Evolutionary conservation across 2,113 vertebrate genomes (phyloP), one percentile per base, ranked within the genome.

Genomic region (Prunella fulvescens): DNA sequence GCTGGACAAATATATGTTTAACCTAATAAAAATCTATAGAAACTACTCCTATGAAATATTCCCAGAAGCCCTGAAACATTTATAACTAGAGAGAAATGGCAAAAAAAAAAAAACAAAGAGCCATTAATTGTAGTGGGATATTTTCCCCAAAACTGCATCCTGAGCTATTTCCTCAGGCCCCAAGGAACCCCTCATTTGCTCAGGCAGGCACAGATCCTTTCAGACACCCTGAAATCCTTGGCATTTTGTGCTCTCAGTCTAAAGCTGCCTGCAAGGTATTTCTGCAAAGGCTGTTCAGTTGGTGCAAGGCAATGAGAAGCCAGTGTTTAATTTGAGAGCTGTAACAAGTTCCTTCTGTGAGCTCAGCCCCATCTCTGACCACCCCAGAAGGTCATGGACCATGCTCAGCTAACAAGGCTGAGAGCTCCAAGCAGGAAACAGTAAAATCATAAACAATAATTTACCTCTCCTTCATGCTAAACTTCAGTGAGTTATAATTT

Each of bases 391-490:
- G 64, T 65, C 86, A 73, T 0, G 7, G 13, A 54, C 86, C 28
- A 6, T 2, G 45, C 66, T 69, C 53, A 58, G 28, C 78, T 53
- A 86, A 85, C 53, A 40, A 89, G 61, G 31, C 65, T 26, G 50
- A 71, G 64, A 90, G 62, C 54, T 88, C 51, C 44, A 29, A 92
- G 79, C 60, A 88, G 86, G 73, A 92, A 94, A 67, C 26, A 61
- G 45, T 5, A 25, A 74, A 92, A 74, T 47, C 91, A 96, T 51
- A 93, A 92, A 86, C 89, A 93, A 18, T 94, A 15, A 95, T 92
- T 97, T 95, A 82, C 56, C 31, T 77, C 72, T 91, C 86, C 56
- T 51, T 61, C 70, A 79, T 47, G 73, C 86, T 93, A 42, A 96
- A 89, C 88, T 91, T 80, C 67, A 90, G 35, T 45, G 58, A 54